Evolutionary conservation across 1,140 invertebrate genomes (phyloP), one percentile per base, ranked within the genome.

Genomic region (Macrostomum lignano): DNA sequence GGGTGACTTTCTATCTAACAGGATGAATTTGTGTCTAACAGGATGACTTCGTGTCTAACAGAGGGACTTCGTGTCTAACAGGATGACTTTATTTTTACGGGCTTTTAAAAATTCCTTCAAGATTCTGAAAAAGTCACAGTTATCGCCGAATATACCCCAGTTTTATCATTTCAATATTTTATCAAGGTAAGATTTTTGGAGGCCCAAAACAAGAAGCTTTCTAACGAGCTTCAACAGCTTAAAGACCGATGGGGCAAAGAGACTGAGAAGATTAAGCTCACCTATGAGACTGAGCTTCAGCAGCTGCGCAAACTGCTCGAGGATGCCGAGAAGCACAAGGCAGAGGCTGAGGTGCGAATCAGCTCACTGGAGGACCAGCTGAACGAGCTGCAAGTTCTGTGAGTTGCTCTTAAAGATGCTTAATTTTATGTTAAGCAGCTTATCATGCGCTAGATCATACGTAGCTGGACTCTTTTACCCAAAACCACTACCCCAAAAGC

Each of bases 181-280:
- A 24, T 5, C 13, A 17, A 33, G 31, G 39, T 41, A 7, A 21
- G 40, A 10, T 64, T 61, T 38, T 44, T 64, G 13, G 61, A 64
- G 36, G 62, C 61, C 13, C 56, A 61, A 39, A 59, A 58, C 42
- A 47, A 55, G 34, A 60, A 61, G 36, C 41, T 63, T 20, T 58
- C 51, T 25, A 46, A 50, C 11, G 60, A 64, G 39, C 41, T 62
- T 26, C 54, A 60, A 23, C 44, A 47, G 21, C 41, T 63, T 26
- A 51, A 50, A 32, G 46, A 47, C 17, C 49, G 58, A 42, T 61
- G 53, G 50, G 62, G 62, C 14, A 52, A 55, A 36, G 60, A 61
- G 43, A 55, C 58, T 1, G 43, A 38, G 25, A 51, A 44, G 33
- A 50, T 64, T 32, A 58, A 59, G 41, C 46, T 49, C 20, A 61